Evolutionary conservation across 2,113 vertebrate genomes (phyloP), one percentile per base, ranked within the genome.

Genomic region (Nerophis lumbriciformis): DNA sequence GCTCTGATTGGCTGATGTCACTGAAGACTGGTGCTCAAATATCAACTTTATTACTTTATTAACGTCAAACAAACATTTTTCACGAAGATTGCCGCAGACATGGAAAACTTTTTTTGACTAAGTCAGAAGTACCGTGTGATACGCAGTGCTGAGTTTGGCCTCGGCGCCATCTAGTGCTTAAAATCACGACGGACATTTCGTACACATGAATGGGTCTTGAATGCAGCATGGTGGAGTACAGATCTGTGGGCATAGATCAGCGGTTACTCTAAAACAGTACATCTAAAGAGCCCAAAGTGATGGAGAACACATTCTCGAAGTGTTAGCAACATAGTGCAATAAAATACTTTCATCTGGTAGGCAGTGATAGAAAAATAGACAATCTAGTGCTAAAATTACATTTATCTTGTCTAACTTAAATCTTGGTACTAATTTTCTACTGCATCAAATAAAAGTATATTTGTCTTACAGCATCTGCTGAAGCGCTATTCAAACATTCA

Each of bases 341-440:
- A 16, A 19, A 6, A 57, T 57, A 16, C n/a, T 44, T 10, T 10
- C 21, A 35, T n/a, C 8, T 8, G 15, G 53, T 36, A 54, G 52
- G 14, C 53, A 1, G 14, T 54, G 53, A 42, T 57, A 85, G 79
- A 82, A 83, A 85, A 80, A 82, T 72, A 79, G 19, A 59, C 10
- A 60, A 73, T 68, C 63, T 59, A 47, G 38, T 65, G 75, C 42
- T 48, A 15, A 19, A 51, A 77, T 38, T 67, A 63, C 69, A 59
- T 74, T 80, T 71, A 53, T 66, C 66, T 37, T 57, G 57, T 4
- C 53, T 48, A 19, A 59, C 44, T 0, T 8, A 8, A n/a, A 19
- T 2, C 13, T 37, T 54, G 12, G 4, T 8, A 3, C 6, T 57
- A 3, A 10, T 56, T 39, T 19, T 28, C 55, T 0, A 11, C 44